Base-by-base conservation (phyloP, 2,888 invertebrate genomes). In the Epirrhoe alternata region DNA sequence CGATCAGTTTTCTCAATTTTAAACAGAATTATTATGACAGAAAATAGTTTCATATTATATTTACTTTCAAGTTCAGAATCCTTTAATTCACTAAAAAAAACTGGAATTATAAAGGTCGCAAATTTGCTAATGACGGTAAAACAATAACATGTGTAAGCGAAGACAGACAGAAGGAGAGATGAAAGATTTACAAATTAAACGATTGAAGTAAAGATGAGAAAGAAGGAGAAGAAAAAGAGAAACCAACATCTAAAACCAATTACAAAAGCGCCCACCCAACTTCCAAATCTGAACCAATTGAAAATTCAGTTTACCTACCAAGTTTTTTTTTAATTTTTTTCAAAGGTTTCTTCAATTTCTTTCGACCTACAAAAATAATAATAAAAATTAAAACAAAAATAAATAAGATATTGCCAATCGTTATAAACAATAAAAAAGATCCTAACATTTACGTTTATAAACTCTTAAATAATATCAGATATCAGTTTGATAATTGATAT, bases 321-420 rank as follows among this genome's bases (percentile, higher is more conserved):
- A 63, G 59, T 55, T 66, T 66, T 62, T 66, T 66, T 66, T 66
- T 66, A 59, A 66, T 62, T 54, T 62, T 66, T 66, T 66, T 66
- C 66, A 62, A 61, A 58, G 64, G 66, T 55, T 66, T 51, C 66
- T 55, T 62, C 62, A 66, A 59, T 55, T 66, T 62, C 66, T 66
- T 66, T 66, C 66, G 66, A 66, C 66, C 66, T 66, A 66, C 66
- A 62, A 66, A 64, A 64, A 66, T 35, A 66, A 62, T 33, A 59
- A 58, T 54, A 54, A 24, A 50, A 53, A 50, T 62, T 66, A 66
- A 49, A 57, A 57, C 45, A 52, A 52, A 42, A 45, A 33, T 66
- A 61, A 42, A 55, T 33, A 3, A 52, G 24, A 7, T 38, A 14
- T 16, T 12, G 38, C 50, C 50, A 55, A 55, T 55, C 14, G 33